A percentile compares a stretch with the other conserved stretches of the same genome.
These are phyloP conservation scores for Teleopsis dalmanni DNA, from an alignment of 1,140 invertebrate species.

Conservation along the genomic window DNA sequence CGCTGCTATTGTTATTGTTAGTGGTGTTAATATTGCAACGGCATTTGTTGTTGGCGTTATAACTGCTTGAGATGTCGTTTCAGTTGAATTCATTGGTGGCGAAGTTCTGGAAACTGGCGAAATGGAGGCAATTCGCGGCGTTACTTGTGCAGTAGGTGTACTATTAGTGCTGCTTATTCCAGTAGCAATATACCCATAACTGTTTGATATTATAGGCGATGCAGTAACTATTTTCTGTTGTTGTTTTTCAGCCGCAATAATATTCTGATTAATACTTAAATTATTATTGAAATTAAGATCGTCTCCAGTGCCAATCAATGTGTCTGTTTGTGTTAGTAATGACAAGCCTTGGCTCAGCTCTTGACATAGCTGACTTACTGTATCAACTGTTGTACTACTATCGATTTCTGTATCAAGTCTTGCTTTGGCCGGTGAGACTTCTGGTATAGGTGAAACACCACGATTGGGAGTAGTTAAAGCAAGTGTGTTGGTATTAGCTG, in stretches of 20 bases:
- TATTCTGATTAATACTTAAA: constrained; percentile 51
- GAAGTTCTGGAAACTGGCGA: constrained; percentile 26
- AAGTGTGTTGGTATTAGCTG: constrained; percentile 17
- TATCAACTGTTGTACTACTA: constrained; percentile 47
- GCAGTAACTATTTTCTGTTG: constrained; percentile 23
- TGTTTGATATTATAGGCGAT: constrained; percentile 12
- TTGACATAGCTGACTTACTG: constrained; percentile 80
- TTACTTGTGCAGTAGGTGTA: constrained; percentile 2
- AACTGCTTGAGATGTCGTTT: constrained; percentile 1
- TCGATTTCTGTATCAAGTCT: constrained; percentile 19
- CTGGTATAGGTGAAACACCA: constrained; percentile 70
- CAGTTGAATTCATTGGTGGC: constrained; percentile 14
- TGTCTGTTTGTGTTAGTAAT: constrained; percentile 64
- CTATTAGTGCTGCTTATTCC: constrained; percentile 8
- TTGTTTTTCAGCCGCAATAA: constrained; percentile 40
- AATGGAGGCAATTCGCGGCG: constrained; percentile 11
- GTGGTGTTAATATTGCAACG: constrained; percentile 23
- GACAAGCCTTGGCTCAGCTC: constrained; percentile 77
- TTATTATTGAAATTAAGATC: constrained; percentile 51
- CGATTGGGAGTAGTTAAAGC: constrained; percentile 33
- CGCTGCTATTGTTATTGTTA: constrained; percentile 42
- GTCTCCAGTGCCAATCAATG: constrained; percentile 51
- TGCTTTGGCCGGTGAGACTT: constrained; percentile 57
- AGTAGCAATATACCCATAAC: constrained; percentile 3
- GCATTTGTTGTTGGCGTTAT: constrained; percentile 18